Evolutionary conservation across 2,113 vertebrate species (phyloP).

Genomic region (Oxygymnocypris stewartii): DNA sequence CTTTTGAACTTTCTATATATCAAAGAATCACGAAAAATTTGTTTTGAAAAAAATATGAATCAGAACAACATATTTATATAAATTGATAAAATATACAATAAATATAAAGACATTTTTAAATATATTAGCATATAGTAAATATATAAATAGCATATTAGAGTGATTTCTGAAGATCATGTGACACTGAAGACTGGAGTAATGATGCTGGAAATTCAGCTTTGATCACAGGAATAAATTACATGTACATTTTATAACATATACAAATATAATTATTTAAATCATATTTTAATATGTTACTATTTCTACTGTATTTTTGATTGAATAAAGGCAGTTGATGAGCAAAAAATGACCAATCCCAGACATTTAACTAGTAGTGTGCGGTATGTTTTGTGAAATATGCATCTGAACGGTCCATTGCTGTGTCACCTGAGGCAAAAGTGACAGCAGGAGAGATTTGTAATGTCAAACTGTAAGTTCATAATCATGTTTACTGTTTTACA

Average conservation of each 20-base stretch:
- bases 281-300: not conserved
- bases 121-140: no score
- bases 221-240: not conserved
- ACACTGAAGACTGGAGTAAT: not conserved
- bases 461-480: not conserved
- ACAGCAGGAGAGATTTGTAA: not conserved
- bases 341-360: not conserved
- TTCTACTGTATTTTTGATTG: no score
- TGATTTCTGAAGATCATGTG: not conserved
- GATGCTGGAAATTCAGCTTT: not conserved
- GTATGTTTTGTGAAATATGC: not conserved
- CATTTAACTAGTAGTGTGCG: not conserved
- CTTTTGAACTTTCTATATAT: no score
- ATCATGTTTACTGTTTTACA: slow-evolving; percentile 18
- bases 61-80: not conserved
- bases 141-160: not conserved
- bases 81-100: not conserved
- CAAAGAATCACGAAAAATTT: not conserved
- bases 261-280: not conserved
- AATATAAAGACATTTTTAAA: no score
- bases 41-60: not conserved
- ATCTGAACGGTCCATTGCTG: not conserved
- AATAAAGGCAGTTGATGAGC: not conserved
- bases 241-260: not conserved
- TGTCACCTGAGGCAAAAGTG: not conserved